Conservation (phyloP, 2,888 invertebrate genomes). For the Limenitis camilla region DNA sequence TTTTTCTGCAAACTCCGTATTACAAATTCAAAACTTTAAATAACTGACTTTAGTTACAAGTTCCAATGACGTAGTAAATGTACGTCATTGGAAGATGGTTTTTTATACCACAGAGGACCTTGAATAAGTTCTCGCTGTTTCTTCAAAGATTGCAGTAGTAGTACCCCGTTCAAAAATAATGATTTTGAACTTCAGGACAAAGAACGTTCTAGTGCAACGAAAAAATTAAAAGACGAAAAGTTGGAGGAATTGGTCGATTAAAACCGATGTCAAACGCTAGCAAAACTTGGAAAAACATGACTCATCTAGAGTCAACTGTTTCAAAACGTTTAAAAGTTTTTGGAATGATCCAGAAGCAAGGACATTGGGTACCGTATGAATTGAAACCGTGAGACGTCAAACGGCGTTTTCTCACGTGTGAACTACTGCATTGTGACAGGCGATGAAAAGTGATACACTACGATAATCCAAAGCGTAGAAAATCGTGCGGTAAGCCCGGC, state of each 20-base stretch:
- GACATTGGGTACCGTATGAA: slow-evolving; percentile 13
- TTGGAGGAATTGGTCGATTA: slow-evolving; percentile 6
- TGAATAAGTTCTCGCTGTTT: too few relatives aligned
- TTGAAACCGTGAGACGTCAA: slow-evolving; percentile 22
- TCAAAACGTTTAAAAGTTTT: slow-evolving; percentile 6
- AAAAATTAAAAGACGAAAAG: slow-evolving; percentile 6
- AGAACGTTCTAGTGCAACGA: slow-evolving; percentile 3
- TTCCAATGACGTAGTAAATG: too few relatives aligned
- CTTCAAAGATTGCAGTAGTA: too few relatives aligned
- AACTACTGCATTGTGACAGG: slow-evolving; percentile 13
- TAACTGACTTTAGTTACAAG: too few relatives aligned
- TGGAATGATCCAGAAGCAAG: slow-evolving; percentile 12
- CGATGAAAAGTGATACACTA: too few relatives aligned
- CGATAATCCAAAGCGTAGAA: slow-evolving; percentile 14
- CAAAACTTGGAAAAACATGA: slow-evolving; percentile 11
- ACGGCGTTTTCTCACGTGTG: slow-evolving; percentile 16
- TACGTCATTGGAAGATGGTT: too few relatives aligned
- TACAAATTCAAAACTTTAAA: too few relatives aligned
- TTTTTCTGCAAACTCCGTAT: too few relatives aligned
- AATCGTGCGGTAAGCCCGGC: slow-evolving; percentile 7
- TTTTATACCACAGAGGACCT: too few relatives aligned
- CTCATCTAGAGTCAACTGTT: slow-evolving; percentile 4
- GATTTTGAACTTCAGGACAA: slow-evolving; percentile 6
- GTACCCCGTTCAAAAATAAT: too few relatives aligned
- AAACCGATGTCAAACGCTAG: slow-evolving; percentile 6